Base-by-base conservation (phyloP, 2,888 invertebrate species). In the Heliconius charithonia region DNA sequence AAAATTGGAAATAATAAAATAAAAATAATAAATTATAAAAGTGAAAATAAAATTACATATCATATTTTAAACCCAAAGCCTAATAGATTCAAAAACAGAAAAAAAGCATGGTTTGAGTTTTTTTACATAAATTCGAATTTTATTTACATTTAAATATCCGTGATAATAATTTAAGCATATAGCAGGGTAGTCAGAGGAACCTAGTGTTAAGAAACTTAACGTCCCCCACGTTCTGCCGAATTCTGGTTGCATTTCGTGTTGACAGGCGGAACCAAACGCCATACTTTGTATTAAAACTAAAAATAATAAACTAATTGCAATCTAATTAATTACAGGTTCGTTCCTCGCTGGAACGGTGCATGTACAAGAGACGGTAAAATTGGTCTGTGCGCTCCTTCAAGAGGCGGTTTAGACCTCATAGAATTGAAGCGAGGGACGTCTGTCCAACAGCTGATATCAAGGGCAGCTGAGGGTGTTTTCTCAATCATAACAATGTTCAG, bases 381-480 rank as follows among this genome's bases (percentile, higher is more conserved):
- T 83, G 99, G 99, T 0, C 95, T 99, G 0, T 99, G 98, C 88
- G 99, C 99, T 0, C 99, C 99, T 0, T 95, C 97, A 69, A 96
- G 99, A 75, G 99, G 99, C 0, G 99, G 99, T 0, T 93, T 99
- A 2, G 99, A 99, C 87, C 96, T 99, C 56, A 95, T 98, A 19
- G 99, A 99, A 89, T 93, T 99, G 81, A 98, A 98, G 87, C 97
- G 98, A 86, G 99, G 99, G 0, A 96, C 97, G 72, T 97, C 97
- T 0, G 97, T 98, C 0, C 97, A 97, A 89, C 98, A 98, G 0
- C 97, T 98, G 83, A 99, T 99, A 82, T 98, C 98, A 10, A 97
- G 98, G 89, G 97, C 99, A 0, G 99, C 99, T 0, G 99, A 99
- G 90, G 99, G 99, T 0, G 99, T 99, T 0, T 99, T 99, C 90